Evolutionary conservation across 2,797 vertebrate genomes (phyloP).

Genomic region (Discoglossus pictus): DNA sequence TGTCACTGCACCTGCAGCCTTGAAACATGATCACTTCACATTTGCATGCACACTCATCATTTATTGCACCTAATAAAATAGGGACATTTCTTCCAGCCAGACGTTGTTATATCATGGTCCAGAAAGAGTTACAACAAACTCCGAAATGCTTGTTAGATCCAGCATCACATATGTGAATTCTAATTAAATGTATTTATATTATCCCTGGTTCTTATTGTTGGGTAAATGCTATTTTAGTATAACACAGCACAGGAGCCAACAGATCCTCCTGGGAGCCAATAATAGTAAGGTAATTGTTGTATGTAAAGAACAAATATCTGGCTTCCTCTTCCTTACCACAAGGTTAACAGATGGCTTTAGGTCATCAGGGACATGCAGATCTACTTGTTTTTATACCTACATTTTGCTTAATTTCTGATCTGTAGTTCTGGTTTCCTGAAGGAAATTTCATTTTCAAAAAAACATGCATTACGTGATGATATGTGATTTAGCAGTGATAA

Average conservation of each 20-base stretch:
- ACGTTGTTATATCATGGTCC: too few relatives aligned
- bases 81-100: too few relatives aligned
- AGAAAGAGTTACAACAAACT: too few relatives aligned
- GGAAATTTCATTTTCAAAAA: constrained; percentile 48
- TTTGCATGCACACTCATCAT: background rate
- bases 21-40: background rate
- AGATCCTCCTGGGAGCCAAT: constrained; percentile 37
- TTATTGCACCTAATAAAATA: background rate
- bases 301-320: constrained; percentile 49
- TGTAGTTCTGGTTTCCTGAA: constrained; percentile 49
- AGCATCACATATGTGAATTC: background rate
- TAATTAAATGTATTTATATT: constrained; percentile 20
- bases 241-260: constrained; percentile 25
- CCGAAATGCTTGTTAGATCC: constrained; percentile 1
- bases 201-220: constrained; percentile 13
- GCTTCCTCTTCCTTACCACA: constrained; percentile 49
- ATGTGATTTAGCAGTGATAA: background rate
- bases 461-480: constrained; percentile 34
- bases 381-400: constrained; percentile 48
- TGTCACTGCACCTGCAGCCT: constrained; percentile 18
- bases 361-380: constrained; percentile 49
- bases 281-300: constrained; percentile 48
- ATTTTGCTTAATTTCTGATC: constrained; percentile 50
- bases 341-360: constrained; percentile 49
- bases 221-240: constrained; percentile 38